Base-by-base conservation (phyloP, 2,113 vertebrate species). In the Podarcis muralis region DNA sequence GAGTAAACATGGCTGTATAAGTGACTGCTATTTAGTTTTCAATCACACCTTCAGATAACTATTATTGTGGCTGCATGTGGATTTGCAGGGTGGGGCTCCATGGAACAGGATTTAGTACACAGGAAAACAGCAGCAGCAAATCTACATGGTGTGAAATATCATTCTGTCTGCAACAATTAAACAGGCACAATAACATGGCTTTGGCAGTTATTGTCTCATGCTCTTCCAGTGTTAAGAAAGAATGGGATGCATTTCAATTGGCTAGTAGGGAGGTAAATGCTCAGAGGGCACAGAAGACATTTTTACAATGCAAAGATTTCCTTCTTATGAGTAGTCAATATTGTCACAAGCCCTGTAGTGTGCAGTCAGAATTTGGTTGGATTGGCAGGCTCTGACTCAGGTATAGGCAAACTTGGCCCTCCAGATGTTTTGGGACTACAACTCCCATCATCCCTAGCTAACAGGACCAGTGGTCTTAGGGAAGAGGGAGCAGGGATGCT, bases 61-160 rank as follows among this genome's bases (percentile, higher is more conserved):
- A 91, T 48, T 1, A 27, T 75, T 87, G 90, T n/a, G 91, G 62
- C 3, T 92, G 94, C 91, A 93, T 93, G 93, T 95, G 93, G 74
- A 93, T 93, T 83, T 92, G 86, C 40, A 83, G 94, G 95, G 95
- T 92, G 93, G 89, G 93, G 94, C 93, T 27, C 66, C 30, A 27
- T 88, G 93, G 89, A 87, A 90, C 15, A 85, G 35, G 84, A 84
- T 16, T 74, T 0, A 35, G 72, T 0, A 18, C 90, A 89, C 91
- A 92, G 83, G 85, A 88, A 89, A 0, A 86, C 2, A 92, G 89
- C 90, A 27, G 1, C 27, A 37, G 0, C 0, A 20, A 65, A 0
- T 0, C 75, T 30, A 68, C 25, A 32, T 5, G 40, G 88, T 65
- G 89, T 37, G 0, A 32, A 40, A 65, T 65, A 57, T 84, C 12